Conservation (phyloP, 1,140 invertebrate species). For the Oryzaephilus surinamensis region DNA sequence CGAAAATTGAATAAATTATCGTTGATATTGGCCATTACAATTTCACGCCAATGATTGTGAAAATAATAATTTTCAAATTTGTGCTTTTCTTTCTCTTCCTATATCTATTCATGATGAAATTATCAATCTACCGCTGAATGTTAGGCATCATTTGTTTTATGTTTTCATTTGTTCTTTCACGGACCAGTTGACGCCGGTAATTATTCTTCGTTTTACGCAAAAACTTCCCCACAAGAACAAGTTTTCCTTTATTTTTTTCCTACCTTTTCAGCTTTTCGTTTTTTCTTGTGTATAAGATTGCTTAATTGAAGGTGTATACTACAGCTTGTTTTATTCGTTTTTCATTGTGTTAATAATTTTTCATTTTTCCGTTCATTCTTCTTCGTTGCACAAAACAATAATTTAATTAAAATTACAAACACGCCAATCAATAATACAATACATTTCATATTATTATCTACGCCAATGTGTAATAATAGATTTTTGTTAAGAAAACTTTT, state of each 20-base stretch:
- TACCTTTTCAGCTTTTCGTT: too few species aligned
- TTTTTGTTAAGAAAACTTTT: too few species aligned
- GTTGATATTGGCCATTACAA: conserved; percentile 29
- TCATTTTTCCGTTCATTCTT: conserved; percentile 13
- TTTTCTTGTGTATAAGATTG: too few species aligned
- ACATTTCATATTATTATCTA: too few species aligned
- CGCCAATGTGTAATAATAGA: too few species aligned
- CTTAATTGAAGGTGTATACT: conserved; percentile 21
- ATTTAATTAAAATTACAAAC: too few species aligned
- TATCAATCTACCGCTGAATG: conserved; percentile 30
- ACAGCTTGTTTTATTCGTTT: conserved; percentile 21
- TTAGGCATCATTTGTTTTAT: conserved; percentile 33
- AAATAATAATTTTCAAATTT: conserved; percentile 27
- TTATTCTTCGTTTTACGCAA: conserved; percentile 30
- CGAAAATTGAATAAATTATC: conserved; percentile 31
- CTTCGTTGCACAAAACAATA: too few species aligned
- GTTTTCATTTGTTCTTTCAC: conserved; percentile 34
- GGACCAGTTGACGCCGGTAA: conserved; percentile 30
- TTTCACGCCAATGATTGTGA: conserved; percentile 25
- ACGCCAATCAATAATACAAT: too few species aligned
- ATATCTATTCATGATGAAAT: conserved; percentile 15
- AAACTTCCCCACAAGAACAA: conserved; percentile 13
- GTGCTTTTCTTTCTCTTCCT: conserved; percentile 4
- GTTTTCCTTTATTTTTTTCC: conserved; percentile 16
- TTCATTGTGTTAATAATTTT: conserved; percentile 21